Base-by-base conservation (phyloP, 2,888 invertebrate genomes). In the Steromphala cineraria region DNA sequence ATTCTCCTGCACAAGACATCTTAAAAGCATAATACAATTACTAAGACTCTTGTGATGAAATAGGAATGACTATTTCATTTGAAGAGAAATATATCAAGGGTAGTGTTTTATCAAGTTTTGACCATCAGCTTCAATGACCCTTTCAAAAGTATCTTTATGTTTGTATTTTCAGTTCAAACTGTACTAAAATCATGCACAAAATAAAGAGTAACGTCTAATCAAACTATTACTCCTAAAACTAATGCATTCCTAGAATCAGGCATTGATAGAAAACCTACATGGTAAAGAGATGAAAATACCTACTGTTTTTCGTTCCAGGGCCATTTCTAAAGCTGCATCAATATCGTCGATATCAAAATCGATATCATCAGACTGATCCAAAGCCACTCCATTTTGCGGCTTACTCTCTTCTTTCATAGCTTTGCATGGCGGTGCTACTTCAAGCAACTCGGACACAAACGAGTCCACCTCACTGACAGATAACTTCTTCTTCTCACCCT, bases 271-370 rank as follows among this genome's bases (percentile, higher is more conserved):
- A 4, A 46, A 24, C 0, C 17, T 10, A 62, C 13, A 17, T 4
- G 19, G n/a, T 24, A 40, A 79, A 71, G 40, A 19, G 53, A 2
- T 36, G 36, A 36, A 36, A 53, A 21, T 10, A 75, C 83, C 46
- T 77, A 88, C 92, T 87, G 88, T 87, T 83, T 90, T 91, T 75
- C 86, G 87, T 78, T 91, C 92, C 67, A 92, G 81, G 5, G 92
- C 92, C 81, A 89, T 80, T 75, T 92, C 92, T 31, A 92, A 83
- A 55, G 91, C 90, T 78, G 89, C 87, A 78, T 92, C 92, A 80
- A 92, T 90, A 67, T 91, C 92, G 84, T 92, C 92, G n/a, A 90
- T 80, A 83, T 91, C 92, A 82, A 91, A 85, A 71, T 90, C 89
- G 13, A 88, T 89, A 53, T 85, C 84, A 17, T 85, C 86, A 55